These are phyloP conservation scores for Bubalus kerabau DNA, from an alignment of 2,113 vertebrate genomes.

Conservation along the genomic window DNA sequence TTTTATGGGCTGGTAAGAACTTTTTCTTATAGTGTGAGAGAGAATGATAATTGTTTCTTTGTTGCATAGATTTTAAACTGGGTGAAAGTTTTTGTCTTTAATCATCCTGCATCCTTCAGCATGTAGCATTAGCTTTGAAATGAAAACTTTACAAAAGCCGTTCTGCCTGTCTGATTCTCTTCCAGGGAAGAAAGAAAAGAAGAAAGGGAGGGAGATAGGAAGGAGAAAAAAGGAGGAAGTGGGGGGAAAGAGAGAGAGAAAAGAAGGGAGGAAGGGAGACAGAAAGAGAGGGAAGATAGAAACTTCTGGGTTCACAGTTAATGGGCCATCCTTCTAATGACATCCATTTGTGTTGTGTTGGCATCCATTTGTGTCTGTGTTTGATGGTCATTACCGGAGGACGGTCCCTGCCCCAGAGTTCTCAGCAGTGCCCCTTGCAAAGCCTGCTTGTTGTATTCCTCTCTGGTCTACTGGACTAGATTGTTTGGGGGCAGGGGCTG, in stretches of 20 bases:
- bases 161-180: conserved; percentile 6
- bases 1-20: not conserved
- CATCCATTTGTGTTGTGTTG: not conserved
- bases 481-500: not conserved
- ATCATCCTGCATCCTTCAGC: not conserved
- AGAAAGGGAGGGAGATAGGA: not conserved
- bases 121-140: not conserved
- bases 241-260: too few relatives aligned
- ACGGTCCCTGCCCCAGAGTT: not conserved
- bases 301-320: not conserved
- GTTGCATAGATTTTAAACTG: not conserved
- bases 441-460: not conserved
- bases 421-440: not conserved
- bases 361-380: not conserved
- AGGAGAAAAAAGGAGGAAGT: not conserved
- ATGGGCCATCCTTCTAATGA: not conserved
- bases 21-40: not conserved
- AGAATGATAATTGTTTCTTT: not conserved
- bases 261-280: too few relatives aligned
- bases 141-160: not conserved
- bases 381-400: not conserved
- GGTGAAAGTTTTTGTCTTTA: not conserved
- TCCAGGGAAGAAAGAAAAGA: not conserved
- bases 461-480: not conserved
- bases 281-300: not conserved